Evolutionary conservation across 2,113 vertebrate genomes (phyloP), one percentile per base, ranked within the genome.

Genomic region (Malaclemys terrapin): DNA sequence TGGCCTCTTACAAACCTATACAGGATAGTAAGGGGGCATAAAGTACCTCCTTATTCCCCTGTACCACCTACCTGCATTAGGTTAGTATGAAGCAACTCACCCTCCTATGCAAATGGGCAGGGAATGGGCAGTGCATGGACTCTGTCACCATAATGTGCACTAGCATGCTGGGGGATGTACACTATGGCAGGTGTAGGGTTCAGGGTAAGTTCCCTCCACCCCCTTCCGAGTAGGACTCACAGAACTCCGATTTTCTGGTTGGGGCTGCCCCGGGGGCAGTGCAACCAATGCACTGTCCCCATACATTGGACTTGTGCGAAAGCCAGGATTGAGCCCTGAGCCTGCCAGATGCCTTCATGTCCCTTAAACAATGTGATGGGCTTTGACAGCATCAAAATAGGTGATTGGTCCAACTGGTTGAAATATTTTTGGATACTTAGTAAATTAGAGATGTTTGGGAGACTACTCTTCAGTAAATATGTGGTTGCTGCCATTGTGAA

Each of bases 361-460:
- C 17, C 16, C 35, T 12, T 90, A 84, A 90, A 94, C 17, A 93
- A 4, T 85, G n/a, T 93, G 88, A 84, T 78, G 89, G 11, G 1
- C 5, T 56, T 82, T 83, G 76, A 93, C 24, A 56, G n/a, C 3
- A 2, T 49, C 92, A 93, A 89, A 87, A 42, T 80, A 90, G 90
- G 88, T 85, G 89, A 53, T 49, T 84, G 0, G 5, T 79, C 69
- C 82, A 84, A 24, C 4, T 82, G n/a, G 35, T 22, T 85, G 42
- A 91, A 91, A 59, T 12, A 13, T 35, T 93, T 94, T 87, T 89
- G 87, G 16, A 93, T 89, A 72, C 13, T 87, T 94, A 91, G 20
- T 72, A 94, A 91, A 93, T 87, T 76, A 87, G 52, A 93, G 93
- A 72, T n/a, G 82, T 50, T 52, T 89, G 91, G 59, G 65, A 82